Conservation (phyloP, 2,113 vertebrate genomes). For the Austrofundulus limnaeus region DNA sequence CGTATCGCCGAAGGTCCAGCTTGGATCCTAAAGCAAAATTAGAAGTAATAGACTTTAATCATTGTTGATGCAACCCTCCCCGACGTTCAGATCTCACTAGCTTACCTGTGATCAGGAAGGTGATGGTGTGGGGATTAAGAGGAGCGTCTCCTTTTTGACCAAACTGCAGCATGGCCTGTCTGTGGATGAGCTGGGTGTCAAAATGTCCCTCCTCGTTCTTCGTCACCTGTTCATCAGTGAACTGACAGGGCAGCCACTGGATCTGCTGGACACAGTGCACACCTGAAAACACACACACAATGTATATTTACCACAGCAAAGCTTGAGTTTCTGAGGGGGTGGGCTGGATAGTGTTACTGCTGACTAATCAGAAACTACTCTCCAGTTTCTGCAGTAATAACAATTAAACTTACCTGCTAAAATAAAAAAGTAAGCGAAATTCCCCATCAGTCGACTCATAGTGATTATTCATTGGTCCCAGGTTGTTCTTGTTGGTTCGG, state of each 20-base stretch:
- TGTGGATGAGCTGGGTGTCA: slow-evolving; percentile 47
- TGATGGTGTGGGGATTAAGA: slow-evolving; percentile 62
- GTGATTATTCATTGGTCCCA: background rate
- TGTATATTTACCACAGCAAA: background rate
- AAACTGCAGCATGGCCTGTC: slow-evolving; percentile 75
- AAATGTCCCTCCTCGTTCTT: slow-evolving; percentile 10
- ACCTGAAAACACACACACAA: slow-evolving; percentile 12
- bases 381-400: background rate
- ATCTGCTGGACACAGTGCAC: slow-evolving; percentile 42
- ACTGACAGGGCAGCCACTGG: slow-evolving; percentile 72
- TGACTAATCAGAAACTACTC: background rate
- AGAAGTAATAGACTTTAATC: background rate
- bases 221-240: slow-evolving; percentile 65
- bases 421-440: slow-evolving; percentile 19
- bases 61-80: background rate
- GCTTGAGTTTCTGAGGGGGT: no score
- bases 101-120: slow-evolving; percentile 76
- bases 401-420: slow-evolving; percentile 43
- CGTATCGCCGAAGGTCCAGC: slow-evolving; percentile 63
- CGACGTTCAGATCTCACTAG: background rate
- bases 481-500: background rate
- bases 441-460: slow-evolving; percentile 44
- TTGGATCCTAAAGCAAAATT: slow-evolving; percentile 57
- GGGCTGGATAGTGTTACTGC: background rate
- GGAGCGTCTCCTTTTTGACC: slow-evolving; percentile 65